Evolutionary conservation across 2,113 vertebrate species (phyloP).

Genomic region (Heterotilapia buettikoferi): DNA sequence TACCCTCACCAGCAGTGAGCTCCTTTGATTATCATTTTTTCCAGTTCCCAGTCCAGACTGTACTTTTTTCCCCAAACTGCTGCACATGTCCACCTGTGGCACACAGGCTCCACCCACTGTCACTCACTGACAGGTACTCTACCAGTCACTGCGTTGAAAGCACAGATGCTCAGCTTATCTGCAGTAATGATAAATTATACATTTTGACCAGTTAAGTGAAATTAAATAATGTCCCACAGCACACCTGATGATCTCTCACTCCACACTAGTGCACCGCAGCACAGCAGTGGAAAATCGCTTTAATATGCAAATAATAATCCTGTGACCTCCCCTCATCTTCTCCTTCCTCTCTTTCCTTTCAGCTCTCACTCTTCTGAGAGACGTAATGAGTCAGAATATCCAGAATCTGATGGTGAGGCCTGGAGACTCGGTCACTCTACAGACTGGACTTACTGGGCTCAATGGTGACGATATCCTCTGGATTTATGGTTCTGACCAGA

Average conservation of each 20-base stretch:
- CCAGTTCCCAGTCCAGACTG: too few relatives aligned
- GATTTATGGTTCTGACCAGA: not conserved
- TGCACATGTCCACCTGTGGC: accelerated
- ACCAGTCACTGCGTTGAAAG: too few relatives aligned
- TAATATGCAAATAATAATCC: accelerated
- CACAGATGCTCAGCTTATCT: too few relatives aligned
- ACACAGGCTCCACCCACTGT: too few relatives aligned
- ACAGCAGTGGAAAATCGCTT: accelerated
- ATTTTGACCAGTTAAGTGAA: too few relatives aligned
- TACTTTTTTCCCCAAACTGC: too few relatives aligned
- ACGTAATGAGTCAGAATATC: accelerated
- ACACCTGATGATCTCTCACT: too few relatives aligned
- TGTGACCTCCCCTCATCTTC: accelerated
- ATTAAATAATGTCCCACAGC: too few relatives aligned
- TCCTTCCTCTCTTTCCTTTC: not conserved
- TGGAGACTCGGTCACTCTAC: not conserved
- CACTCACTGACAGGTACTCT: too few relatives aligned
- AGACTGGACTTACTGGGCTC: accelerated
- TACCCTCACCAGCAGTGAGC: too few relatives aligned
- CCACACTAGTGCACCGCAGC: too few relatives aligned
- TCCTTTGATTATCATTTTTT: too few relatives aligned
- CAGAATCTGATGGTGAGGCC: not conserved
- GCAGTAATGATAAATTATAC: accelerated
- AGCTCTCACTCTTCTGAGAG: not conserved
- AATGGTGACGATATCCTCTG: accelerated